Evolutionary conservation across 1,140 invertebrate genomes (phyloP), one percentile per base, ranked within the genome.

Genomic region (Meloidogyne hapla): DNA sequence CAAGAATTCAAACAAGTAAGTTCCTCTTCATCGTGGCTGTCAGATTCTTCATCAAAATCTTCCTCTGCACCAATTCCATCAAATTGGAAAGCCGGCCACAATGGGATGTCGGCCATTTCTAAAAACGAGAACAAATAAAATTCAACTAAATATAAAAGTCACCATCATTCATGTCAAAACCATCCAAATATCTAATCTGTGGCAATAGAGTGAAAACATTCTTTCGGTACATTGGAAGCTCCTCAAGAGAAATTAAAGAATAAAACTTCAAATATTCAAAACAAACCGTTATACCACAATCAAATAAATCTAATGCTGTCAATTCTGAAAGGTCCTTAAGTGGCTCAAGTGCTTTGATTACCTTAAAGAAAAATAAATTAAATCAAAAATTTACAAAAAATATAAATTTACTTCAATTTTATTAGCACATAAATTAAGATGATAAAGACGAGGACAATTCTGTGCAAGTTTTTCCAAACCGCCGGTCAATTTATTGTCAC

Each of bases 391-490:
- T 33, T 33, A 6, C 9, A 2, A 23, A 28, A 25, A 21, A 26
- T n/a, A 23, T 45, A 26, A 61, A 42, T 9, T 23, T 40, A 83
- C 81, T 66, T 79, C 45, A 62, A 89, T 95, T 91, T 94, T 96
- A 87, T 98, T 99, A 65, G 94, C 94, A 88, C 94, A 95, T 71
- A 98, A 90, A 89, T 96, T 98, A 18, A 99, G 90, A 88, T 93
- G 91, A 88, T 92, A 92, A 79, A 99, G 89, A 87, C 94, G 94
- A 62, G 93, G 92, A 88, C 94, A 95, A 69, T 92, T 67, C 56
- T 81, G 72, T 18, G 66, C 78, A 18, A 81, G 63, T 28, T 67
- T 78, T 6, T 73, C 42, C 56, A 81, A 56, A 5, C 66, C 76
- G 25, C 76, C 76, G 25, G 69, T 76, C 45, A 81, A 26, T 42